phyloP scores from a whole-genome alignment of 2,113 vertebrate species.

The Eulacestoma nigropectus region DNA sequence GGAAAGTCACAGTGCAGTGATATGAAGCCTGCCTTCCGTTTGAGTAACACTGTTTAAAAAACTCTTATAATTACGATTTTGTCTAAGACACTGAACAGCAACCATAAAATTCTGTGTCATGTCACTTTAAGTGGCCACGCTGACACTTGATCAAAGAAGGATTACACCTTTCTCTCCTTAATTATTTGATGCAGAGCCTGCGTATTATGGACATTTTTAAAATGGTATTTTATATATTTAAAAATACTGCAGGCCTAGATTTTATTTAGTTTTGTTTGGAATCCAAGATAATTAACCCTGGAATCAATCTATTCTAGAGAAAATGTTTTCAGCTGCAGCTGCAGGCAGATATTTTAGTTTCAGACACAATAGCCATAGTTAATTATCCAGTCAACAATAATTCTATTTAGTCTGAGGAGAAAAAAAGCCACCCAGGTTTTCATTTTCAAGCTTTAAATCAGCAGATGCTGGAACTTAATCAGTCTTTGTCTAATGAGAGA shows the following conservation, averaged over 20 bases:
- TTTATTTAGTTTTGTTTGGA: conserved; percentile 18
- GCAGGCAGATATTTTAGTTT: conserved; percentile 21
- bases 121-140: neutral
- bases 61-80: neutral
- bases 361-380: conserved; percentile 10
- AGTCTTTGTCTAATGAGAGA: conserved; percentile 26
- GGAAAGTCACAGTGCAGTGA: neutral
- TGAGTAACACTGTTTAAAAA: neutral
- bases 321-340: conserved; percentile 25
- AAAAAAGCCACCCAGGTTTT: neutral
- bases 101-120: neutral
- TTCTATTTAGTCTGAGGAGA: neutral
- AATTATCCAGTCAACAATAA: conserved; percentile 44
- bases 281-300: conserved; percentile 11
- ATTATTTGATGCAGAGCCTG: neutral
- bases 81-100: neutral
- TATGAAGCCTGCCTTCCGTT: neutral
- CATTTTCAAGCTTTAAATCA: conserved; percentile 36
- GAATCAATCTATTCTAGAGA: conserved; percentile 15
- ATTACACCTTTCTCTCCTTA: neutral
- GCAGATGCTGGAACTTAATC: conserved; percentile 10
- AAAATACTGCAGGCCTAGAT: neutral
- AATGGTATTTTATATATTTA: neutral
- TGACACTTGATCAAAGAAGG: neutral
- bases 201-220: neutral